Conservation (phyloP, 2,113 vertebrate species). For the Nibea albiflora region DNA sequence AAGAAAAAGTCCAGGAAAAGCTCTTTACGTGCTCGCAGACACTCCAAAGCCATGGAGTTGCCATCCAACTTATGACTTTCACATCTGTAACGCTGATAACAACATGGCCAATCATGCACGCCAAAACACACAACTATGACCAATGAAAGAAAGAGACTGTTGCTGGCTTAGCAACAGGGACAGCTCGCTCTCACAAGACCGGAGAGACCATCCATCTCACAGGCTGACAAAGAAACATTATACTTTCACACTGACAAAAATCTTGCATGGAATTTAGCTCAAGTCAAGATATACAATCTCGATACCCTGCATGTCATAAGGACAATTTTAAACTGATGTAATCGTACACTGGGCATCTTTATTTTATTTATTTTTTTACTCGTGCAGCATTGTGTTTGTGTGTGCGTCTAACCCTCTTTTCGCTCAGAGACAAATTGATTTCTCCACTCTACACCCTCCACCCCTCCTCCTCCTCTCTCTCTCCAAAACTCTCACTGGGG, state of each 20-base stretch:
- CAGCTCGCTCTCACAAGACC: conserved; percentile 45
- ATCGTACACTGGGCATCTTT: background rate
- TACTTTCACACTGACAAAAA: conserved; percentile 5
- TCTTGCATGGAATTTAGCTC: background rate
- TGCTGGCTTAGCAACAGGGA: conserved; percentile 42
- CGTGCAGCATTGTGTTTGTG: conserved; percentile 4
- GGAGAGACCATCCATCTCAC: conserved; percentile 7
- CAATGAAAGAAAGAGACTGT: conserved; percentile 40
- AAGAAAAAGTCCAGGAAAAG: conserved; percentile 5
- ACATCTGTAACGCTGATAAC: conserved; percentile 5
- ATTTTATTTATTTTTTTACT: background rate
- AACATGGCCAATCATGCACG: conserved; percentile 5
- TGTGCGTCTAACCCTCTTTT: conserved; percentile 23
- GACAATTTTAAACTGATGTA: conserved; percentile 12
- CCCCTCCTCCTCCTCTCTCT: background rate
- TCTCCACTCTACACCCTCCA: conserved; percentile 23
- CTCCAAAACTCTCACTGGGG: conserved; percentile 45
- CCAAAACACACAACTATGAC: conserved; percentile 33
- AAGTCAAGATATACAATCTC: conserved; percentile 4
- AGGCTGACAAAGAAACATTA: conserved; percentile 40
- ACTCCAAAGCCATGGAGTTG: background rate
- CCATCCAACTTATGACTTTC: conserved; percentile 15
- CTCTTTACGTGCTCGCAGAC: background rate
- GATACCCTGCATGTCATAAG: background rate
- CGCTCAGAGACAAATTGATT: conserved; percentile 49